Percentiles rank a stretch among this genome's conserved stretches.
phyloP scores from a whole-genome alignment of 1,140 invertebrate genomes.

The Acyrthosiphon pisum region DNA sequence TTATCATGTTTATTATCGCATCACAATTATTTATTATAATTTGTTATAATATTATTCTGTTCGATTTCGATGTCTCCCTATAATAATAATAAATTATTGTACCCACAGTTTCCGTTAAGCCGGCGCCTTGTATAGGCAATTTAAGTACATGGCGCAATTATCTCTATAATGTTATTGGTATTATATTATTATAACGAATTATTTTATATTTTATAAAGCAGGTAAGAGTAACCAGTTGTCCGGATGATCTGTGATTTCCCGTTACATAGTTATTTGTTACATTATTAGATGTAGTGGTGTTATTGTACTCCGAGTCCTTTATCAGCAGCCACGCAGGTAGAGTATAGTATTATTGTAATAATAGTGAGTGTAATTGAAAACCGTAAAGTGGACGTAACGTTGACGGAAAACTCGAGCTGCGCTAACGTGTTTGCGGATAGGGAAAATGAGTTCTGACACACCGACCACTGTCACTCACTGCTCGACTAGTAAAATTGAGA shows the following conservation, averaged over 20 bases:
- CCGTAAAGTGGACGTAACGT: background rate
- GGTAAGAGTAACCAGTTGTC: no score
- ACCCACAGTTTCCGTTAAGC: background rate
- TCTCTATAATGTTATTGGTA: background rate
- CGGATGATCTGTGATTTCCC: no score
- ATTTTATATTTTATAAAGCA: no score
- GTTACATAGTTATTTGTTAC: no score
- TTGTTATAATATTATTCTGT: no score
- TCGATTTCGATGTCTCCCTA: background rate
- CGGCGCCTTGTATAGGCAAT: slow-evolving; percentile 50
- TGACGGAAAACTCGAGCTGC: background rate
- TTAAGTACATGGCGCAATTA: background rate
- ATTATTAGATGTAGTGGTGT: no score
- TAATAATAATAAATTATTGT: background rate
- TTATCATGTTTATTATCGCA: background rate
- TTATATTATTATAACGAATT: no score
- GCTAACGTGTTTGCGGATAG: background rate
- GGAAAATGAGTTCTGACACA: background rate
- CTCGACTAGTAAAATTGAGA: background rate
- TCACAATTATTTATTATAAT: background rate
- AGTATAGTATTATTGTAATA: background rate
- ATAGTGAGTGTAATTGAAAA: background rate
- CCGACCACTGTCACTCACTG: background rate
- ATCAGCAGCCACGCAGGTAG: no score
- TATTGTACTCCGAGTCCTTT: no score